Conservation (phyloP, 2,888 invertebrate species). For the Cephus runcator region DNA sequence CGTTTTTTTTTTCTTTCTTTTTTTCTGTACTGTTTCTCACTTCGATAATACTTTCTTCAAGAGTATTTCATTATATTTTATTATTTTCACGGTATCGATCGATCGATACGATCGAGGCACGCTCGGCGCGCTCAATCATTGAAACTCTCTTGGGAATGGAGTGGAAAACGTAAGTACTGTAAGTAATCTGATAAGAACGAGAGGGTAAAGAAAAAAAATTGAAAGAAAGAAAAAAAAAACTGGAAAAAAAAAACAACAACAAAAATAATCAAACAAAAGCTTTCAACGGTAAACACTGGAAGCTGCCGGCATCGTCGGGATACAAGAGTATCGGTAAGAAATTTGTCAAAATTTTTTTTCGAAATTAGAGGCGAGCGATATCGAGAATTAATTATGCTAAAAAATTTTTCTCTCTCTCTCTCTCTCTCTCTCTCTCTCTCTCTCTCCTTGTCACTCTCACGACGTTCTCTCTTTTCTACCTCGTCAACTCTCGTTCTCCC, state of each 20-base stretch:
- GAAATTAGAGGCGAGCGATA: conserved; percentile 54
- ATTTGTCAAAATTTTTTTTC: neutral
- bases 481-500: neutral
- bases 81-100: neutral
- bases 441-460: neutral
- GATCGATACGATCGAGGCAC: neutral
- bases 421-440: too few relatives aligned
- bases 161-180: neutral
- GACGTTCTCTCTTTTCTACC: neutral
- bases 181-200: neutral
- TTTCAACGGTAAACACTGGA: conserved; percentile 18
- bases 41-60: neutral
- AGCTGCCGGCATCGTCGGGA: neutral
- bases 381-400: conserved; percentile 41
- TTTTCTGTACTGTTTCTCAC: neutral
- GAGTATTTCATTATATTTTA: too few relatives aligned
- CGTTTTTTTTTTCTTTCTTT: neutral
- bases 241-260: neutral
- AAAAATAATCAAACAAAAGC: conserved; percentile 6
- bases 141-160: neutral
- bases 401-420: neutral
- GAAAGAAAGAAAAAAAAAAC: neutral
- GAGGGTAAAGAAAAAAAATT: neutral
- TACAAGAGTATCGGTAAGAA: neutral
- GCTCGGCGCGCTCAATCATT: neutral